These are phyloP conservation scores for Sarcophilus harrisii DNA, from an alignment of 2,797 vertebrate genomes.

Conservation along the genomic window DNA sequence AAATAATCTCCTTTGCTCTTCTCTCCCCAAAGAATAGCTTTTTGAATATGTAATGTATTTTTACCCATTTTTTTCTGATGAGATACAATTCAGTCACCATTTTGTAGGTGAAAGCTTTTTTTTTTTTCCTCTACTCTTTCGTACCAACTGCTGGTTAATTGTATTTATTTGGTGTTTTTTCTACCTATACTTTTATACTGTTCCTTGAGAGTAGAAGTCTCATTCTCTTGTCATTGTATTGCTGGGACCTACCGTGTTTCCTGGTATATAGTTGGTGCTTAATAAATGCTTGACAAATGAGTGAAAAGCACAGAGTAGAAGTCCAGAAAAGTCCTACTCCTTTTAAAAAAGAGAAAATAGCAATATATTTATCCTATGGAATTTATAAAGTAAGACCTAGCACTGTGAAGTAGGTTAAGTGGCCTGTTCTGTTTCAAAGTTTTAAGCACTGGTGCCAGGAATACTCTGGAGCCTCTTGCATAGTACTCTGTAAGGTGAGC, in stretches of 20 bases:
- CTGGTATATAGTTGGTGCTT: not conserved
- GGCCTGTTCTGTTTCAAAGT: not conserved
- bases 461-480: too few relatives aligned
- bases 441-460: not conserved
- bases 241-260: not conserved
- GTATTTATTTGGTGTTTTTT: not conserved
- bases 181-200: not conserved
- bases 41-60: not conserved
- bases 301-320: not conserved
- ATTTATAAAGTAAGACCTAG: not conserved
- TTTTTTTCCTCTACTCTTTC: not conserved
- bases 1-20: not conserved
- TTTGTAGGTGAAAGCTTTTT: not conserved
- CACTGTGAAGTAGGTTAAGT: not conserved
- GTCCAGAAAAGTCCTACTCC: not conserved
- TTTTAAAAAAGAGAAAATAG: not conserved
- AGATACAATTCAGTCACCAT: not conserved
- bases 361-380: not conserved
- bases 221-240: not conserved
- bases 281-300: not conserved
- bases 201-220: not conserved
- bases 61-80: not conserved
- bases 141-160: not conserved
- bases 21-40: not conserved
- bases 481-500: not conserved